Conservation (phyloP, 2,888 invertebrate genomes). For the Leistus spinibarbis region DNA sequence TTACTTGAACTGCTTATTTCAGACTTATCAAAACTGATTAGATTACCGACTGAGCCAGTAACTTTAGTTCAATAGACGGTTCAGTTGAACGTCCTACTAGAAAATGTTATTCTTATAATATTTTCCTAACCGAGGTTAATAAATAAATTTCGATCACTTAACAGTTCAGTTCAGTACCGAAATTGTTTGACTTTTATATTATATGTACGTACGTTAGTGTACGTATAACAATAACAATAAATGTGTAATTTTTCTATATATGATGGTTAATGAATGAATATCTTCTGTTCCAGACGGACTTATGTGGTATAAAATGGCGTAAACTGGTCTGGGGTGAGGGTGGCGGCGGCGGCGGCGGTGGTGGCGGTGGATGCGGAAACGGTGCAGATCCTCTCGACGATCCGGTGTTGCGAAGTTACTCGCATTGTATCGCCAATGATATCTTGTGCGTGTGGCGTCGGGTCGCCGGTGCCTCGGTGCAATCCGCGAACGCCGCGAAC, state of each 20-base stretch:
- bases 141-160: too few species aligned
- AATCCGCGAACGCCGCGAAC: slow-evolving; percentile 48
- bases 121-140: too few species aligned
- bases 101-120: too few species aligned
- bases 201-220: too few species aligned
- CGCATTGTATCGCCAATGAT: slow-evolving; percentile 90
- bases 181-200: too few species aligned
- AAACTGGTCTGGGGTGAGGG: slow-evolving; percentile 86
- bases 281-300: slow-evolving; percentile 84
- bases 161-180: too few species aligned
- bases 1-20: too few species aligned
- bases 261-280: slow-evolving; percentile 47
- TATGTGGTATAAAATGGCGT: slow-evolving; percentile 99
- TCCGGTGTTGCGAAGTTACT: slow-evolving; percentile 89
- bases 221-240: too few species aligned
- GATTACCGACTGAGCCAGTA: too few species aligned
- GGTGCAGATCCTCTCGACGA: slow-evolving; percentile 80
- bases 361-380: slow-evolving; percentile 54
- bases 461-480: slow-evolving; percentile 63
- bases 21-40: too few species aligned
- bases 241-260: slow-evolving; percentile 47
- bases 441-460: slow-evolving; percentile 98
- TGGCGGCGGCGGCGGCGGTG: slow-evolving; percentile 60
- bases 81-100: too few species aligned
- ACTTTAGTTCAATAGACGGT: too few species aligned